Evolutionary conservation across 2,888 invertebrate genomes (phyloP).

Genomic region (Meghimatium bilineatum): DNA sequence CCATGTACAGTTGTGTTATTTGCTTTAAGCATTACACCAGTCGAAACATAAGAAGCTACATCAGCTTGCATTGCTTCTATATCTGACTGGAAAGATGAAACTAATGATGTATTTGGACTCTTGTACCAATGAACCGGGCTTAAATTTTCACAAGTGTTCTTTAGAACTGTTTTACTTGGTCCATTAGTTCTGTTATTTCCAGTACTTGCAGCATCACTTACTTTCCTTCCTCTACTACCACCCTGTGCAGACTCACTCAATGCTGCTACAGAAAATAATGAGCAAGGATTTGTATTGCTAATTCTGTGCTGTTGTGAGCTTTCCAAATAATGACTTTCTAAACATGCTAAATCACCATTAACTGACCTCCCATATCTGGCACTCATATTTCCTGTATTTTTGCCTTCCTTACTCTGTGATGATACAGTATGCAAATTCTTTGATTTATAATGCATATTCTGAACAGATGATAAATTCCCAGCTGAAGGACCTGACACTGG

Average conservation of each 20-base stretch:
- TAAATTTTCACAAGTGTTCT: neutral
- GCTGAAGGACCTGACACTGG: neutral
- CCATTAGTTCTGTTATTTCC: neutral
- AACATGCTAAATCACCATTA: neutral
- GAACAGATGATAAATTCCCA: constrained; percentile 1
- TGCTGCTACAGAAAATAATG: constrained; percentile 5
- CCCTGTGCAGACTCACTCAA: neutral
- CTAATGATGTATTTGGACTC: neutral
- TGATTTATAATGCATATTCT: constrained; percentile 13
- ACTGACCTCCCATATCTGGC: neutral
- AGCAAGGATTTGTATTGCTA: neutral
- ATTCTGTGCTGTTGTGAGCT: neutral
- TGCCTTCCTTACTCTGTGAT: neutral
- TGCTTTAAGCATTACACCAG: neutral
- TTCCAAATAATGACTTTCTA: neutral
- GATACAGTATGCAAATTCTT: neutral
- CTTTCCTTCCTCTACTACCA: neutral
- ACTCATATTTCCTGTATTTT: constrained; percentile 3
- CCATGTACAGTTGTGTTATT: neutral
- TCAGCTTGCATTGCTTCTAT: constrained; percentile 47
- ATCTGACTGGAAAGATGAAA: constrained; percentile 42
- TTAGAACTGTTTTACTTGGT: neutral
- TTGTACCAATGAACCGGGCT: constrained; percentile 41
- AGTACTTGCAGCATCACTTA: neutral
- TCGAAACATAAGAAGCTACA: neutral